Percentiles rank a stretch among this genome's conserved stretches.
Evolutionary conservation across 2,113 vertebrate species (phyloP).

Genomic region (Murina feae): DNA sequence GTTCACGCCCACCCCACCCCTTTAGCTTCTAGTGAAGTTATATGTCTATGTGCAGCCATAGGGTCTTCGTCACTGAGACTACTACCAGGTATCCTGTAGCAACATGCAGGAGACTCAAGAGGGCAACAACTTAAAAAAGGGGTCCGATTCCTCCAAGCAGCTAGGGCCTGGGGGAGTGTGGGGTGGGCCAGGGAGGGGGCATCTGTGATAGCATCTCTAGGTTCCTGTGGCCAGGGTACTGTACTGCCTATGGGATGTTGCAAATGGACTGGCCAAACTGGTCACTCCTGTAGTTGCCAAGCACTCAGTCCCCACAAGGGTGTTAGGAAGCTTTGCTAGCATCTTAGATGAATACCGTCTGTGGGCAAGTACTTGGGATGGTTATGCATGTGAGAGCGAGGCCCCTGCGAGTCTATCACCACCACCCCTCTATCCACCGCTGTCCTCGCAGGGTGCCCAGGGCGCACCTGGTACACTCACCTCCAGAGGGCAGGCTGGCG

Average conservation of each 20-base stretch:
- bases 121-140: background rate
- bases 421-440: fast-evolving
- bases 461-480: conserved; percentile 78
- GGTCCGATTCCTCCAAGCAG: background rate
- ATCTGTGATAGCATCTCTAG: background rate
- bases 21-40: conserved; percentile 20
- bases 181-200: background rate
- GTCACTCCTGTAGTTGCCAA: conserved; percentile 53
- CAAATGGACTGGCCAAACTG: conserved; percentile 41
- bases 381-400: fast-evolving
- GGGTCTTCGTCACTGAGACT: background rate
- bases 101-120: background rate
- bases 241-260: background rate
- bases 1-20: background rate
- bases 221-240: conserved; percentile 16
- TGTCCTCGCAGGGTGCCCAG: background rate
- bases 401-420: fast-evolving
- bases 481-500: conserved; percentile 88
- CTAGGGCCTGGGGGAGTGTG: background rate
- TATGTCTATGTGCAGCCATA: fast-evolving
- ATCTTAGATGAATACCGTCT: conserved; percentile 36
- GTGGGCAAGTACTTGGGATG: background rate
- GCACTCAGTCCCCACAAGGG: conserved; percentile 45
- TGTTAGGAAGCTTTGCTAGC: conserved; percentile 12
- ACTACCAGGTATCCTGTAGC: background rate